Evolutionary conservation across 2,797 vertebrate species (phyloP).

Genomic region (Propithecus deckenii): DNA sequence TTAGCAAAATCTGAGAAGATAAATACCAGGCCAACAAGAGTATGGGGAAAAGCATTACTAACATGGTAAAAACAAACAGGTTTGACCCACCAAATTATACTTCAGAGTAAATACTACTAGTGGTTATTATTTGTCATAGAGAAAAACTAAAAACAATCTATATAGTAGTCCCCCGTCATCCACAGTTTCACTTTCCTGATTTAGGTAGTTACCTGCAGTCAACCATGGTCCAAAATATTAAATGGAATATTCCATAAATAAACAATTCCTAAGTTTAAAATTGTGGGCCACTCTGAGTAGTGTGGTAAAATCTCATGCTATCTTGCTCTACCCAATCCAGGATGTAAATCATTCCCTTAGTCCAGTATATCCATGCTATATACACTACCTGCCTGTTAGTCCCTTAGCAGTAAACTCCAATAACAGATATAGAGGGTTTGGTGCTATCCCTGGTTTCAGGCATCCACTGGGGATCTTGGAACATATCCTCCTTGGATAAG

Average conservation of each 20-base stretch:
- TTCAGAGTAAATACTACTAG: not conserved
- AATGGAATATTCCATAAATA: not conserved
- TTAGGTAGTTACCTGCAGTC: not conserved
- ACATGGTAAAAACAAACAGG: not conserved
- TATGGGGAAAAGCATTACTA: not conserved
- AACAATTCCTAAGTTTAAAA: not conserved
- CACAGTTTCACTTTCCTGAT: not conserved
- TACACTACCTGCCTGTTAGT: not conserved
- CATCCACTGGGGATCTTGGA: not conserved
- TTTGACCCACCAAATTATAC: conserved; percentile 28
- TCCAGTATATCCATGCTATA: not conserved
- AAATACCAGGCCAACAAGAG: not conserved
- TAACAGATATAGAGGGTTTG: not conserved
- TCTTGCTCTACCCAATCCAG: not conserved
- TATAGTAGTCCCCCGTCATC: not conserved
- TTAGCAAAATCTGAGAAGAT: not conserved
- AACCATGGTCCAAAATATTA: not conserved
- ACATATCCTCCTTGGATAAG: not conserved
- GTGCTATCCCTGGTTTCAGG: not conserved
- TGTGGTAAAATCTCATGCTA: not conserved
- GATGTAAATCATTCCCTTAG: not conserved
- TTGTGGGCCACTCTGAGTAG: not conserved
- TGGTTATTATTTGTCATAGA: not conserved
- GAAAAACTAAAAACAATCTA: not conserved
- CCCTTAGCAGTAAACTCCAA: not conserved